Base-by-base conservation (phyloP, 2,797 vertebrate genomes). In the Ciconia nigra region DNA sequence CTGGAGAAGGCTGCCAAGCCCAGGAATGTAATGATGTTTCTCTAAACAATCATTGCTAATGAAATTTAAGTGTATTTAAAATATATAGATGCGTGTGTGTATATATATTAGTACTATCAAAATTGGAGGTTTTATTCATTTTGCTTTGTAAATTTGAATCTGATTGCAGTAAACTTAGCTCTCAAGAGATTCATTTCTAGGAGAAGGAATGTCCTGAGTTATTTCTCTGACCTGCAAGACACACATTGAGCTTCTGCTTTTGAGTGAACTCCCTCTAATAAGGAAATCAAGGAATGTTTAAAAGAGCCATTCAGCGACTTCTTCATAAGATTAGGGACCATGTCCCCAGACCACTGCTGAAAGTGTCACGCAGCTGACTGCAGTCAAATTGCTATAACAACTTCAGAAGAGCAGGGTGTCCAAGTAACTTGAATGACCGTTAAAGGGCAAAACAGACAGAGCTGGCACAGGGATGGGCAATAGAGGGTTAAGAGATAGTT, bases 41-140 rank as follows among this genome's bases (percentile, higher is more conserved):
- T 98, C 98, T 96, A 98, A 98, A 98, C 98, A 98, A 98, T 97
- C 96, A 97, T 97, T 98, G 95, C 98, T 97, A 97, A 97, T 96
- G 93, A 97, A 97, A 97, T 97, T 97, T 96, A 98, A 98, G 95
- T 81, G 61, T 94, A 89, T 97, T 94, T 97, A 96, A 92, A 94
- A 97, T 92, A 96, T 87, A 96, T 95, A 96, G 91, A 96, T 93
- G 82, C 0, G 13, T 57, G 84, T 87, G 87, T 95, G 94, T 96
- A 61, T 94, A 92, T 95, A 94, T 95, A 87, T 96, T 83, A 90
- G 66, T 87, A 90, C 83, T 84, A 92, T 91, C 96, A 91, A 94
- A 91, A 95, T 92, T 87, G 92, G 66, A 39, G 37, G 61, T 16
- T 65, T 93, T 91, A 93, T 93, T 96, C 94, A 81, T 61, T 61